Conservation (phyloP, 1,140 invertebrate genomes). For the Ectropis grisescens region DNA sequence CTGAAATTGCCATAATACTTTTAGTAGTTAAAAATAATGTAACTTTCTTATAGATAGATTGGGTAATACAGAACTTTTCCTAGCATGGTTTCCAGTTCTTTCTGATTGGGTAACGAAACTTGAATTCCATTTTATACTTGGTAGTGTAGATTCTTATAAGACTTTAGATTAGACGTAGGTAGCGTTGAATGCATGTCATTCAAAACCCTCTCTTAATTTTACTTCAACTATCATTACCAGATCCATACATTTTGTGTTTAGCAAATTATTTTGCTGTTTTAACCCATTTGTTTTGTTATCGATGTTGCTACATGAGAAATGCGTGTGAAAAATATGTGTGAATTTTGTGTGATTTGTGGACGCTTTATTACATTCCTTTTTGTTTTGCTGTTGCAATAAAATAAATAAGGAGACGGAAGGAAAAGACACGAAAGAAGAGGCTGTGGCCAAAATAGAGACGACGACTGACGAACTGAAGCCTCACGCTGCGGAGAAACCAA, state of each 20-base stretch:
- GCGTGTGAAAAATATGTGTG: slow-evolving; percentile 15
- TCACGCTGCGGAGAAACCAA: slow-evolving; percentile 26
- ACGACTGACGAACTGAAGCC: slow-evolving; percentile 58
- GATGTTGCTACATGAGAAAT: slow-evolving; percentile 26
- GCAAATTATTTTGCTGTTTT: slow-evolving; percentile 34
- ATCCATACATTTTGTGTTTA: slow-evolving; percentile 19
- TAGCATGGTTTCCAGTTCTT: neutral
- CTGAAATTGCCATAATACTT: too few species aligned
- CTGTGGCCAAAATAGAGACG: slow-evolving; percentile 55
- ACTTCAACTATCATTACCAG: neutral
- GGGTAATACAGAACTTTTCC: neutral
- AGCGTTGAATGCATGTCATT: slow-evolving; percentile 3
- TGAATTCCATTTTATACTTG: neutral
- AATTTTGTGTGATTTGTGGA: slow-evolving; percentile 22
- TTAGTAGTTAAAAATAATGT: too few species aligned
- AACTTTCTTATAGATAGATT: too few species aligned
- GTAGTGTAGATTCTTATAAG: neutral
- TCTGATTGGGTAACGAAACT: neutral
- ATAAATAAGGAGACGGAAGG: slow-evolving; percentile 35
- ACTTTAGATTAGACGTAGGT: neutral
- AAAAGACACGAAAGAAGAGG: slow-evolving; percentile 42
- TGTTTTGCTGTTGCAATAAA: slow-evolving; percentile 57
- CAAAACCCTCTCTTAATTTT: neutral
- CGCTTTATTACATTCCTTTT: slow-evolving; percentile 53
- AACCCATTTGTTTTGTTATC: slow-evolving; percentile 32